Base-by-base conservation (phyloP, 2,113 vertebrate genomes). In the Takifugu flavidus region DNA sequence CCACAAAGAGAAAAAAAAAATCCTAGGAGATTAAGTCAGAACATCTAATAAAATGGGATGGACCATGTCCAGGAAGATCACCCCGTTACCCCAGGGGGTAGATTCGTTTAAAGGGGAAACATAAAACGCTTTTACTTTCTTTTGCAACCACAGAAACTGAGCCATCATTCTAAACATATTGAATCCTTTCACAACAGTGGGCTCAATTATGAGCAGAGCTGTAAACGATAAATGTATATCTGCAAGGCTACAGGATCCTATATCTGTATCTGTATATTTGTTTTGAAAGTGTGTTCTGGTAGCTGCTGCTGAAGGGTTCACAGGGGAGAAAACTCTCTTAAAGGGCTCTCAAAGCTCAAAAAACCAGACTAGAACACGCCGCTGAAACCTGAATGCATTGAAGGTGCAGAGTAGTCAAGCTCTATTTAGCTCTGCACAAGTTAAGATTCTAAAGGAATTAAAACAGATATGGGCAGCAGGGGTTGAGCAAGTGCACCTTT, bases 401-500 rank as follows among this genome's bases (percentile, higher is more conserved):
- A 31, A 31, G 2, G 2, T 31, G 29, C 1, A 14, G 20, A n/a
- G 13, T 12, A 10, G 4, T 31, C 27, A 27, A 39, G 14, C 12
- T 53, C 2, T 28, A 31, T 3, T 27, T 50, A 52, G 29, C 29
- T 31, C 29, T 31, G 29, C 7, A 31, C 3, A 31, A 31, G 4
- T 31, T 20, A 2, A 31, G 29, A 31, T 31, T 31, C 29, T 31
- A 6, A 31, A 31, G 29, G 29, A 31, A 31, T 31, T 3, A 31
- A 31, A 31, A 6, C 5, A 31, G 3, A 31, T 31, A 31, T 31
- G 29, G 5, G 29, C 29, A 31, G 29, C 5, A 31, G 29, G 29
- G 7, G 4, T 31, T 31, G 5, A 29, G 29, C 29, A 31, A 14
- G 0, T 27, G 25, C 70, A 77, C 74, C 77, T 79, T 13, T 47